These are phyloP conservation scores for Electrona antarctica DNA, from an alignment of 2,113 vertebrate genomes.

Conservation along the genomic window DNA sequence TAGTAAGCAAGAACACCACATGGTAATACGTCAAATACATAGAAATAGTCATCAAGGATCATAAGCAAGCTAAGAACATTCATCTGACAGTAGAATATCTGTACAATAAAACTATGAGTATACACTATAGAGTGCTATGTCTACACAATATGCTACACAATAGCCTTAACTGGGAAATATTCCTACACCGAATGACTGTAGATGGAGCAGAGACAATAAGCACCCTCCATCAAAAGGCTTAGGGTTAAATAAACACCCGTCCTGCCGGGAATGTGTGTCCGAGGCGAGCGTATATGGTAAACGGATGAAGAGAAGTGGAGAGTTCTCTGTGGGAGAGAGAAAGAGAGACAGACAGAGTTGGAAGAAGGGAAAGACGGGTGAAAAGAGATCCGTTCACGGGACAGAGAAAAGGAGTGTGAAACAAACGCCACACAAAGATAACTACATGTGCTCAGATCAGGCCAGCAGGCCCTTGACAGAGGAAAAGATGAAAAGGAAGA, in stretches of 20 bases:
- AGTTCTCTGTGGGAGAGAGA: slow-evolving; percentile 20
- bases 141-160: slow-evolving; percentile 11
- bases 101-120: too few species aligned
- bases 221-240: slow-evolving; percentile 46
- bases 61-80: too few species aligned
- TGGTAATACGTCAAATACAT: too few species aligned
- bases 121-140: too few species aligned
- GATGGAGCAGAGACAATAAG: slow-evolving; percentile 47
- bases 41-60: too few species aligned
- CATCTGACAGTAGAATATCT: too few species aligned
- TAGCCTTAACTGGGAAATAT: slow-evolving; percentile 51
- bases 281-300: slow-evolving; percentile 21
- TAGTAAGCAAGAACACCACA: too few species aligned
- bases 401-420: not conserved
- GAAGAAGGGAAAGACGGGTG: not conserved
- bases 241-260: slow-evolving; percentile 54
- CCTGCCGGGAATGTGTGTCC: slow-evolving; percentile 41
- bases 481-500: not conserved
- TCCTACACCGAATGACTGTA: slow-evolving; percentile 26
- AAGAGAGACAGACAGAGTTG: not conserved
- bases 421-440: too few species aligned
- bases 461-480: not conserved
- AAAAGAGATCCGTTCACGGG: not conserved
- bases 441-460: slow-evolving; percentile 2
- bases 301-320: slow-evolving; percentile 24